Percentiles rank a stretch among this genome's conserved stretches.
phyloP scores from a whole-genome alignment of 2,888 invertebrate genomes.

The Agrilus biguttatus region DNA sequence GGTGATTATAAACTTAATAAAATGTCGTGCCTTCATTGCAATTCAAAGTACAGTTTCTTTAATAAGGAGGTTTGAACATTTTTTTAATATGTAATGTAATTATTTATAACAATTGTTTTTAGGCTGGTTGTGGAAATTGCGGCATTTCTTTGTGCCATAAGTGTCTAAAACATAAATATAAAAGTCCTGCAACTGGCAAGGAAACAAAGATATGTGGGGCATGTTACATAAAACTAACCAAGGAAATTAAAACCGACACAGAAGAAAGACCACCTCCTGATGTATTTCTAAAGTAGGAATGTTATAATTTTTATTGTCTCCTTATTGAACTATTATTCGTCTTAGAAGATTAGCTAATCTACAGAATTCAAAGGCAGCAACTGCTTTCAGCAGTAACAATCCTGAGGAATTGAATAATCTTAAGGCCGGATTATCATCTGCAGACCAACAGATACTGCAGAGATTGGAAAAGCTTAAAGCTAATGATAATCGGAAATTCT shows the following conservation, averaged over 20 bases:
- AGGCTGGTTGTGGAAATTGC: constrained; percentile 75
- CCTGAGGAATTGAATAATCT: constrained; percentile 23
- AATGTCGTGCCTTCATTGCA: constrained; percentile 65
- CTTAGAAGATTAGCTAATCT: constrained; percentile 36
- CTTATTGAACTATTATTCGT: neutral
- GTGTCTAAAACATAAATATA: constrained; percentile 59
- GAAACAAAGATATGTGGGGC: constrained; percentile 35
- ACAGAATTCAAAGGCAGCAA: constrained; percentile 40
- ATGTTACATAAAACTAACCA: constrained; percentile 32
- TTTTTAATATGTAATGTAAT: neutral
- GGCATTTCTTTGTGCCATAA: constrained; percentile 72
- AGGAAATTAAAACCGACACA: constrained; percentile 14
- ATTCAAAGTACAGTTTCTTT: constrained; percentile 53
- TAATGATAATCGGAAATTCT: constrained; percentile 31
- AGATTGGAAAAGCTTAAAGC: constrained; percentile 54
- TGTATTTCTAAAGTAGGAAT: constrained; percentile 40
- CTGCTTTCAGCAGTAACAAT: constrained; percentile 38
- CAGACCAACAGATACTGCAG: constrained; percentile 48
- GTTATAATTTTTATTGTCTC: neutral
- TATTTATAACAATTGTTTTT: constrained; percentile 20
- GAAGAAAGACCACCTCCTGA: constrained; percentile 34
- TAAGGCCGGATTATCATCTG: constrained; percentile 31
- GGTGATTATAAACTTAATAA: neutral
- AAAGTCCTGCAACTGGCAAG: constrained; percentile 36
- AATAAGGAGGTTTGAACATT: constrained; percentile 43